Base-by-base conservation (phyloP, 1,140 invertebrate genomes). In the Nylanderia fulva region DNA sequence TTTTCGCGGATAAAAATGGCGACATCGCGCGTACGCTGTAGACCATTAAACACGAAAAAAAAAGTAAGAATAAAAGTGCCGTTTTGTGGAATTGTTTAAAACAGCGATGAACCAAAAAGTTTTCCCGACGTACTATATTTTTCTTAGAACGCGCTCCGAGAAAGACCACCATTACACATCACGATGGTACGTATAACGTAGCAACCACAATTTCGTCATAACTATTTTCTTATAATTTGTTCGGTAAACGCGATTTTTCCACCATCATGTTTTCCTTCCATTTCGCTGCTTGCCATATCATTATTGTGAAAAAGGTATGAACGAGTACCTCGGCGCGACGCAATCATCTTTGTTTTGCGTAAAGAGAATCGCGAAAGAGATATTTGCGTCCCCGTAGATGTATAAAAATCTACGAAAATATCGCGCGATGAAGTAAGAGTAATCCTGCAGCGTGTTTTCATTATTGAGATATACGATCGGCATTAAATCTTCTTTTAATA, bases 241-340 rank as follows among this genome's bases (percentile, higher is more conserved):
- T 76, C 54, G 29, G 21, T 18, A 84, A 80, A 80, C 69, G 45
- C 63, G 36, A 74, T 64, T 63, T 29, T 87, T 66, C 6, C 24
- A 33, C 45, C 29, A 13, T 68, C 48, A 24, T 87, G 85, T 82
- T 86, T 87, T 86, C 84, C 11, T 87, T 87, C 24, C 84, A 86
- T 74, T 54, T 54, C 84, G 33, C 74, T 4, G 66, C 21, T 42
- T 27, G 52, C 66, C 54, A 33, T 72, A 45, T 71, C 52, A 61
- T 71, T 58, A 60, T 82, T 58, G 52, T 39, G 36, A 60, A 56
- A 66, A 79, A 79, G 54, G 45, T 54, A 21, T 21, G 29, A 48
- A 29, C 76, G 21, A 69, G 29, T 27, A 66, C 24, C 63, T 39
- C 45, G 63, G 39, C 9, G 36, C 9, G 29, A 21, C 75, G 29